Evolutionary conservation across 2,888 invertebrate genomes (phyloP), one percentile per base, ranked within the genome.

Genomic region (Epistrophella euchroma): DNA sequence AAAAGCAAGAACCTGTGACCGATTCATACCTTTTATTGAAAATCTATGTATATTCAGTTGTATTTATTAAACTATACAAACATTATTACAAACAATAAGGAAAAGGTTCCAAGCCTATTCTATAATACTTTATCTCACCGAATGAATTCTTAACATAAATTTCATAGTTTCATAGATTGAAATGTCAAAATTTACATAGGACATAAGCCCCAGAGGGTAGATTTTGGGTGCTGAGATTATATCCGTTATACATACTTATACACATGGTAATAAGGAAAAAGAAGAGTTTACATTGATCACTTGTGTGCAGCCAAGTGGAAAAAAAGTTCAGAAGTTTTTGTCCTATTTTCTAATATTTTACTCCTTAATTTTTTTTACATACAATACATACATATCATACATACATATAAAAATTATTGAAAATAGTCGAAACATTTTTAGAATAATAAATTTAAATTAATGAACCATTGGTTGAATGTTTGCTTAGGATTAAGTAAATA

Each of bases 151-250:
- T 3, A 25, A 52, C 6, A 52, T n/a, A 52, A 9, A 52, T 52
- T 7, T 9, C 25, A 6, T 22, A n/a, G n/a, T 22, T 13, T 15
- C 50, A 50, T 50, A 50, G 2, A 50, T 22, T 50, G 50, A 15
- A 25, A 52, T 52, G 52, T 28, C 15, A n/a, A 52, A 52, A 52
- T 52, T 52, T 52, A 25, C 52, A 52, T 28, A 28, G 52, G 25
- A 52, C 52, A 52, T 52, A 9, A 7, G 52, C 25, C 28, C 47
- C 11, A 15, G 2, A 52, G 25, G 22, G 15, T 52, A 22, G 6
- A 25, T 52, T 22, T 15, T 7, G 11, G 22, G 15, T 15, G 15
- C 22, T 52, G 50, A 52, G 25, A 52, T 52, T 52, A 25, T 25
- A 25, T 13, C 13, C 50, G 22, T 50, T 13, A 13, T 15, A 22